Evolutionary conservation across 2,797 vertebrate species (phyloP), one percentile per base, ranked within the genome.

Genomic region (Pelodytes ibericus): DNA sequence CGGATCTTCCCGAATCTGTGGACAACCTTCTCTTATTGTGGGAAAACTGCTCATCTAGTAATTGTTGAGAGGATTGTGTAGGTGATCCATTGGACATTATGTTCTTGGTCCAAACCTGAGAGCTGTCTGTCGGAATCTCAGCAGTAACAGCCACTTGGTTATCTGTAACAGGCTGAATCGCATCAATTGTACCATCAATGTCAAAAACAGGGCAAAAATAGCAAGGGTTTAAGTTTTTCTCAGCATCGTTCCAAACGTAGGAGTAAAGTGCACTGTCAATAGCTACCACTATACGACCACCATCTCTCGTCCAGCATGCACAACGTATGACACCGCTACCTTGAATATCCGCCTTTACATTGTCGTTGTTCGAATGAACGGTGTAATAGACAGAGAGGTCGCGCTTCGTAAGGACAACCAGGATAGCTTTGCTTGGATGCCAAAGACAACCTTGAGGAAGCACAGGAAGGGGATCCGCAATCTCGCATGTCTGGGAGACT

Each of bases 251-350:
- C 96, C 96, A 99, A 65, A 95, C 87, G 39, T 94, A 99, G 0
- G 95, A 97, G 74, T 95, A 93, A 31, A 99, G 92, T 24, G 92
- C 86, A 0, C 92, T 95, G 80, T 95, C 95, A 0, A 94, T 89
- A 0, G 95, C 96, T 33, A 98, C 93, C 5, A 99, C 96, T 69
- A 99, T 83, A n/a, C 95, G 92, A 0, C 82, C 90, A 20, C 98
- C 96, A 2, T 96, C 96, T 81, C 89, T 94, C 4, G 96, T 96
- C 98, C 98, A 99, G 61, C 95, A 98, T 0, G 96, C 96, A 4
- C 95, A 96, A 71, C 94, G 95, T 83, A 99, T 90, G 3, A 91
- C 84, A 15, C 93, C 94, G 0, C 91, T 90, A 36, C 88, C 86
- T 81, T 88, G 90, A 64, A 96, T 88, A 62, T 95, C 94, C 0